These are phyloP conservation scores for Agapetus fuscipes DNA, from an alignment of 2,888 invertebrate genomes.

Conservation along the genomic window DNA sequence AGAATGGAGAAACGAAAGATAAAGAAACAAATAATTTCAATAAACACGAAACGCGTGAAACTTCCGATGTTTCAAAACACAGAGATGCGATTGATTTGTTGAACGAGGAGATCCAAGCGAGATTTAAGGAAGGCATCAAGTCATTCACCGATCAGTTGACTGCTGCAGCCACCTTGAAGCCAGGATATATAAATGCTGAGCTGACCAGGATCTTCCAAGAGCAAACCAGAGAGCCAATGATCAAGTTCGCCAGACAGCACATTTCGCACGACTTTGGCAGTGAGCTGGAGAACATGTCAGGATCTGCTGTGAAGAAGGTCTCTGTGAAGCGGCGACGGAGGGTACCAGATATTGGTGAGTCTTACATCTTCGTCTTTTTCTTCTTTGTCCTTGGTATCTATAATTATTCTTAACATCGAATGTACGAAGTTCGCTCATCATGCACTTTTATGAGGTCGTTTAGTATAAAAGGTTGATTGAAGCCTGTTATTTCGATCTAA, in stretches of 20 bases:
- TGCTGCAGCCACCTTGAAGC: conserved; percentile 17
- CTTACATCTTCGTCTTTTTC: background rate
- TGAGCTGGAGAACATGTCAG: conserved; percentile 51
- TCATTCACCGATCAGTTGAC: conserved; percentile 19
- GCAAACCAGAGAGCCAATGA: conserved; percentile 26
- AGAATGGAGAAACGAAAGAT: background rate
- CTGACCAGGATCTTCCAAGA: conserved; percentile 20
- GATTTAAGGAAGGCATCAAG: conserved; percentile 23
- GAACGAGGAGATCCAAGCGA: conserved; percentile 21
- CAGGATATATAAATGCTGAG: conserved; percentile 19
- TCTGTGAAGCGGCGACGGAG: conserved; percentile 51
- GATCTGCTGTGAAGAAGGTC: conserved; percentile 55
- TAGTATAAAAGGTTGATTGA: no score
- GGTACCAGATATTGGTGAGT: conserved; percentile 39
- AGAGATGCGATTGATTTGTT: conserved; percentile 20
- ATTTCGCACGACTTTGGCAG: conserved; percentile 43
- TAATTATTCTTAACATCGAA: no score
- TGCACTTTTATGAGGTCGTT: no score
- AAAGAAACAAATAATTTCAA: conserved; percentile 1
- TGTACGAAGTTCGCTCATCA: no score
- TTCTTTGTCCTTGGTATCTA: no score
- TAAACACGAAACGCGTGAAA: background rate
- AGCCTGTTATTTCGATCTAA: no score
- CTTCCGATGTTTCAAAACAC: conserved; percentile 7
- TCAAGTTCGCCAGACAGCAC: conserved; percentile 28